These are phyloP conservation scores for Phalacrocorax brasilianus DNA, from an alignment of 2,113 vertebrate genomes.

Conservation along the genomic window DNA sequence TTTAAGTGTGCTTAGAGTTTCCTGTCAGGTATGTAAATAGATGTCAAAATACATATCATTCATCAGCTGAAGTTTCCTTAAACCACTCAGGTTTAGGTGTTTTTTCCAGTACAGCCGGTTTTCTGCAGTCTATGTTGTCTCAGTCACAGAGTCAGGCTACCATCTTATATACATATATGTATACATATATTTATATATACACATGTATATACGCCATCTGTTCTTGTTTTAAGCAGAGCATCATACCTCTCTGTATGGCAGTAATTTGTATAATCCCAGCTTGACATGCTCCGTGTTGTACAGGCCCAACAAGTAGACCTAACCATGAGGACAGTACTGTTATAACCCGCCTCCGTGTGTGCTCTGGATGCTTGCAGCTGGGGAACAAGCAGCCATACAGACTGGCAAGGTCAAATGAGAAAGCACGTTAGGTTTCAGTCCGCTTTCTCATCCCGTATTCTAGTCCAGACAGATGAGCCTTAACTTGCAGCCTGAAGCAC, in stretches of 20 bases:
- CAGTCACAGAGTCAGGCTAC: background rate
- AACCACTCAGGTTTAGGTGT: background rate
- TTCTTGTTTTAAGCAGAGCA: background rate
- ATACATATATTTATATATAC: too few species aligned
- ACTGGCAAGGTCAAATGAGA: background rate
- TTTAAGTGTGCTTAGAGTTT: background rate
- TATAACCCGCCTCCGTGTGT: background rate
- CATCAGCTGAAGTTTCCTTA: background rate
- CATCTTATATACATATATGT: background rate
- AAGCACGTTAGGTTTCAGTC: background rate
- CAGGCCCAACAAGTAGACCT: background rate
- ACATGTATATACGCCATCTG: background rate
- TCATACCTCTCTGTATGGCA: background rate
- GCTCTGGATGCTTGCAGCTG: background rate
- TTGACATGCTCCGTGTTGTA: fast-evolving
- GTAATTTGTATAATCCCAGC: background rate
- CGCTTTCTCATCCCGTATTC: background rate
- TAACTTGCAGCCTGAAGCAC: background rate
- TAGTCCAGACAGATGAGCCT: background rate
- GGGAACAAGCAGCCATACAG: background rate
- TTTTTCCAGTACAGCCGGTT: background rate
- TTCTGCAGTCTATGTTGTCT: background rate
- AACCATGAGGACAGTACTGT: background rate
- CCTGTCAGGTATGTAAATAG: background rate
- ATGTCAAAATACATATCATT: background rate